Base-by-base conservation (phyloP, 2,113 vertebrate genomes). In the Sitta europaea region DNA sequence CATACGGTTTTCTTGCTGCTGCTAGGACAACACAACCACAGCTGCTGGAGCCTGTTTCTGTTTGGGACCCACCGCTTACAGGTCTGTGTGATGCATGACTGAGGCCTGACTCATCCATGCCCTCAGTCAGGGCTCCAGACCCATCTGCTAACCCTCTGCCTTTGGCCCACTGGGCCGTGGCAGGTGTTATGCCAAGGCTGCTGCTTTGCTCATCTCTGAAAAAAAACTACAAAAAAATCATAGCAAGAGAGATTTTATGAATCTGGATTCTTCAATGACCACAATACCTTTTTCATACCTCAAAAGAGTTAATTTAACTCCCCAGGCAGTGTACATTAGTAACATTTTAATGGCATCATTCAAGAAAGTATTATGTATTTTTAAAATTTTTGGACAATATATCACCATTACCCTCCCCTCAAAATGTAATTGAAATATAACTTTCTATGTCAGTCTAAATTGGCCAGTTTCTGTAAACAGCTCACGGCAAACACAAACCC, bases 141-240 rank as follows among this genome's bases (percentile, higher is more conserved):
- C 11, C 1, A 0, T 31, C 50, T 33, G 28, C 54, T 73, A 43
- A 50, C 11, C 5, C 33, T 42, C 10, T 27, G 2, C 1, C 0
- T 14, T 65, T 22, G 1, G 42, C 16, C 22, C 48, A 16, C 31
- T 61, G 85, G 48, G 11, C 3, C 2, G 40, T 13, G 16, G 57
- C 25, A 74, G 24, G 11, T 1, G 0, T 19, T 27, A 4, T 4
- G 18, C 53, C 36, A 40, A 15, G 24, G 29, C 17, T 77, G 38
- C 13, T 58, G 12, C 4, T 93, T 67, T 87, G 11, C 15, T 53
- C 4, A 2, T 43, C 29, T 70, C 42, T 36, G n/a, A 50, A 58
- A 61, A 61, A 12, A 91, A 78, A 33, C 12, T 17, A 25, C 12
- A 40, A 66, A 78, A 55, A 73, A 29, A 9, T 19, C 11, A n/a